Percentiles rank a stretch among this genome's conserved stretches.
phyloP scores from a whole-genome alignment of 1,140 invertebrate species.

The Lepidurus packardi region DNA sequence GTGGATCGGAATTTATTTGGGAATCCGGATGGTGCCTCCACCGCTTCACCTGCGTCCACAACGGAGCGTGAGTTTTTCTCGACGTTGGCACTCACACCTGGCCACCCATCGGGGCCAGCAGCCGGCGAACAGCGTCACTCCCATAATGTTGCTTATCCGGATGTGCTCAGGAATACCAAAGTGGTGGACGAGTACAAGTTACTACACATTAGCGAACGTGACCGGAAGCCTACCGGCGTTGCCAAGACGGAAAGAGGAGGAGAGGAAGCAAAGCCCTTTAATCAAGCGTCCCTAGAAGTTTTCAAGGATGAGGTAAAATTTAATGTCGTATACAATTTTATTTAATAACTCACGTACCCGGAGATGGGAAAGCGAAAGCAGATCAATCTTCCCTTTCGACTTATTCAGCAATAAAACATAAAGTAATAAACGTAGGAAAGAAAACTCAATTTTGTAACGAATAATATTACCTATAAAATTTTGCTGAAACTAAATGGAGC shows the following conservation, averaged over 20 bases:
- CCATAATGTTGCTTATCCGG: background rate
- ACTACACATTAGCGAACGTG: slow-evolving; percentile 15
- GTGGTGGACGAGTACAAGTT: background rate
- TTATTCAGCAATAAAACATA: too few relatives aligned
- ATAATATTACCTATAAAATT: too few relatives aligned
- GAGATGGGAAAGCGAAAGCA: too few relatives aligned
- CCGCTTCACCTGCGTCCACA: background rate
- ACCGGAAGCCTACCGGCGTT: background rate
- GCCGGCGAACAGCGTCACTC: background rate
- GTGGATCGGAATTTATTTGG: background rate
- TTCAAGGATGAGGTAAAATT: slow-evolving; percentile 22
- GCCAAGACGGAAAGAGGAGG: background rate
- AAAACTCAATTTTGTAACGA: too few relatives aligned
- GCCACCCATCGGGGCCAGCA: background rate
- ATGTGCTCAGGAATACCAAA: slow-evolving; percentile 15
- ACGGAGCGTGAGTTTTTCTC: background rate
- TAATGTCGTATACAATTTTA: background rate
- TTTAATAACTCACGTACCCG: background rate
- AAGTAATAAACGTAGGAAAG: too few relatives aligned
- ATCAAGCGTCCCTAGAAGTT: background rate
- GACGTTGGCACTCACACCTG: background rate
- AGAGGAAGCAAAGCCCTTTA: slow-evolving; percentile 7
- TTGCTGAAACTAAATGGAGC: too few relatives aligned
- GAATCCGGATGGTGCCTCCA: background rate
- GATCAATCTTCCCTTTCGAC: too few relatives aligned